A percentile compares a stretch with the other conserved stretches of the same genome.
Evolutionary conservation across 2,113 vertebrate species (phyloP).

Genomic region (Pteruthius melanotis): DNA sequence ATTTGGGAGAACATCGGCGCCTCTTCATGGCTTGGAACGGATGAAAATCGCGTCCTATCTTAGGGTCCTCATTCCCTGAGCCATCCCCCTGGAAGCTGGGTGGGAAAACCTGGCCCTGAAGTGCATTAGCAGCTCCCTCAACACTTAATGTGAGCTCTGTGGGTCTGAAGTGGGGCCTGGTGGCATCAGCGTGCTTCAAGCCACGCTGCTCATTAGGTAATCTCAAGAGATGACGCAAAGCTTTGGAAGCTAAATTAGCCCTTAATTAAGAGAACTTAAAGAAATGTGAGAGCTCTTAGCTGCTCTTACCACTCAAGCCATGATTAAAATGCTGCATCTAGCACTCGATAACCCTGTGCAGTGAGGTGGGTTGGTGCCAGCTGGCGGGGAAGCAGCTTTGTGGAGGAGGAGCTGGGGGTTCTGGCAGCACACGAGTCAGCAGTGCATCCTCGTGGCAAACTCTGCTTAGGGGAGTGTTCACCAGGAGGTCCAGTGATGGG

Average conservation of each 20-base stretch:
- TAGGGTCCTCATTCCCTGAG: neutral
- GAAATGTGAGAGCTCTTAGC: conserved; percentile 27
- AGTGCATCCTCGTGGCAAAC: neutral
- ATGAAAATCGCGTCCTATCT: neutral
- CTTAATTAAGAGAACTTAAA: conserved; percentile 49
- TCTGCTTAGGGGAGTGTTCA: neutral
- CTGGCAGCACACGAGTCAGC: neutral
- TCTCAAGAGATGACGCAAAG: neutral
- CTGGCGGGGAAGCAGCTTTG: neutral
- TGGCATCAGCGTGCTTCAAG: neutral
- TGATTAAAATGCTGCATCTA: neutral
- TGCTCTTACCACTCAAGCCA: neutral
- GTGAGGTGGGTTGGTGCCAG: neutral
- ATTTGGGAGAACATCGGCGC: neutral
- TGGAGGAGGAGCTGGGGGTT: neutral
- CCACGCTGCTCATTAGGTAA: neutral
- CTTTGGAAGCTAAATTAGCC: neutral
- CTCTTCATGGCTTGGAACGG: neutral
- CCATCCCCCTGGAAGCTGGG: neutral
- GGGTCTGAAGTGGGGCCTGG: neutral
- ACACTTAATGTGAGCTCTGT: neutral
- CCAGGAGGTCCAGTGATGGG: neutral
- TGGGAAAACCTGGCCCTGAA: neutral
- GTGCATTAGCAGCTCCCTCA: neutral
- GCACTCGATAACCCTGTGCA: neutral